Evolutionary conservation across 1,140 invertebrate genomes (phyloP), one percentile per base, ranked within the genome.

Genomic region (Drosophila malerkotliana): DNA sequence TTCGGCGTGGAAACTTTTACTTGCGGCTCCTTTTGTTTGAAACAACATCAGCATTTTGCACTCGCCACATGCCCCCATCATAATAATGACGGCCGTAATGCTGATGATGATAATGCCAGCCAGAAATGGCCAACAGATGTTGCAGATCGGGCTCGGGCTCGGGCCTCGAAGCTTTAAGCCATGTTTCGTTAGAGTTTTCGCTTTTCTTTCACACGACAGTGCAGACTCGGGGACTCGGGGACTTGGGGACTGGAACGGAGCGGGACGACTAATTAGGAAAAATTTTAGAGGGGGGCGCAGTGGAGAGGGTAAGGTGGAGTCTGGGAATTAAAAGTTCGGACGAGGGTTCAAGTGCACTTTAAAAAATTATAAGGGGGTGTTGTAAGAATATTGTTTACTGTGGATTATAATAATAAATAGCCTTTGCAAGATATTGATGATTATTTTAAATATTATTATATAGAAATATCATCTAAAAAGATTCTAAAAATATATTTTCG

Each of bases 201-300:
- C 80, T 84, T 84, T 84, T 84, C 77, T 84, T 79, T 79, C 80
- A 84, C 80, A 79, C 61, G 72, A 67, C 5, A 28, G 26, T 28
- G 26, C 21, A 3, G 21, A 21, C 21, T 21, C 21, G 26, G 26
- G 26, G 4, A 6, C 6, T 4, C 0, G 26, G 26, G 0, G 26
- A 28, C 26, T 28, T 28, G 26, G 26, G 26, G 26, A 28, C 26
- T 6, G 26, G 26, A 28, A 28, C 32, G 32, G 9, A 10, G 10
- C 10, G 34, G 34, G 44, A 21, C 44, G 63, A 63, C 81, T 79
- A 84, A 84, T 84, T 84, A 84, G 81, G 80, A 79, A 84, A 84
- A 84, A 84, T 68, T 68, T 76, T 67, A 72, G 64, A 72, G 64
- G 62, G 21, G 34, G 15, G 3, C 12, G 2, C 12, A 8, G 14